Base-by-base conservation (phyloP, 2,888 invertebrate genomes). In the Agrochola circellaris region DNA sequence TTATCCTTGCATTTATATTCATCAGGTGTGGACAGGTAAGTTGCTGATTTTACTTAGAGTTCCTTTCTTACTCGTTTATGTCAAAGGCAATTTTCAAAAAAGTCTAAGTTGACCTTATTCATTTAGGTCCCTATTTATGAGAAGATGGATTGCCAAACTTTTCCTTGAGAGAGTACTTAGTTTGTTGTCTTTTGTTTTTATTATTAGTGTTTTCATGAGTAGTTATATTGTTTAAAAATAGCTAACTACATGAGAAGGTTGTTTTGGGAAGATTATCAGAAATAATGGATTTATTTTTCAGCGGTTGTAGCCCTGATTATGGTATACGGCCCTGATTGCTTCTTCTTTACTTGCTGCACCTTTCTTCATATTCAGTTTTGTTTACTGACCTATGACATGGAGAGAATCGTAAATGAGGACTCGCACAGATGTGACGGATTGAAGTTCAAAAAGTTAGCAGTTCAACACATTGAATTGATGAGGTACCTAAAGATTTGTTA, bases 321-420 rank as follows among this genome's bases (percentile, higher is more conserved):
- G 66, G 74, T 83, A 1, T 86, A 73, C 8, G 84, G 81, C 1
- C 42, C 84, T 6, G 84, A 84, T 7, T 83, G 77, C n/a, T 77
- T 87, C 17, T 86, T 85, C 54, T 85, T 83, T 34, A 81, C 85
- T n/a, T 77, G 77, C 17, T 81, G 81, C 54, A 79, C 87, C 0
- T 86, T 85, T 68, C 64, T 84, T n/a, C 66, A 85, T 15, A 84
- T 84, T 30, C 81, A 86, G 13, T 85, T 85, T 69, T 61, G 60
- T 13, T 30, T 84, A 34, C 48, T 85, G 15, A 81, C 34, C 51
- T 76, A 78, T 45, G 84, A 85, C 15, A 75, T 85, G 75, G 81
- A 81, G 51, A 70, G 72, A 62, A 56, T 85, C 26, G 73, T 86
- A 9, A 51, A 23, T 30, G 75, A 77, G 45, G 61, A 67, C 2